Base-by-base conservation (phyloP, 1,140 invertebrate genomes). In the Cylas formicarius region DNA sequence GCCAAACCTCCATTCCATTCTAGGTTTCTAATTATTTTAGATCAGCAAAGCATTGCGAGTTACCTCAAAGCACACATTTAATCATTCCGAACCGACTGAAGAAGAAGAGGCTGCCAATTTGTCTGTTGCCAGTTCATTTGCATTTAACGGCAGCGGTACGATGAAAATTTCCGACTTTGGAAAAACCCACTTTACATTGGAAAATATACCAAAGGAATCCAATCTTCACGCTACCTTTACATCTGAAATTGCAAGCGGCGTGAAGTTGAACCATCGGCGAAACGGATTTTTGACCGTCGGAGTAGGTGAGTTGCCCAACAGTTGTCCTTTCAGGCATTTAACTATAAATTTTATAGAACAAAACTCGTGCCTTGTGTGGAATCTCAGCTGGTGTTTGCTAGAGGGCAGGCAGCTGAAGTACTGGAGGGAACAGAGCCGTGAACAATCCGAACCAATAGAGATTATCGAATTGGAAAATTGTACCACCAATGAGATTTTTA, bases 371-470 rank as follows among this genome's bases (percentile, higher is more conserved):
- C 23, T 60, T 61, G 29, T 40, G 20, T 71, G 70, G 69, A 69
- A 67, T 44, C 48, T 64, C 10, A 44, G 63, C 33, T 72, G 67
- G 67, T 70, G 68, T 49, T 38, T 61, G 5, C 46, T 71, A 5
- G 42, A 61, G 10, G 60, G 58, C 0, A 50, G 55, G 26, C 27
- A 41, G 3, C 45, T 72, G 6, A 53, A 57, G 40, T 68, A 69
- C 29, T 71, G 67, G 67, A 69, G 70, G 43, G 70, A 69, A 54
- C 68, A 68, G 0, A 48, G 43, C 3, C 65, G 68, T 22, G 62
- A 66, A 47, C 27, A 37, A 2, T 51, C 56, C 21, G 16, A 45
- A 1, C 66, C 69, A 0, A 10, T 66, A 1, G 43, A 51, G 2
- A 32, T 39, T 0, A 63, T 72, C 19, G 62, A 71, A 50, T 45